phyloP scores from a whole-genome alignment of 2,797 vertebrate genomes.

The Peromyscus attwateri region DNA sequence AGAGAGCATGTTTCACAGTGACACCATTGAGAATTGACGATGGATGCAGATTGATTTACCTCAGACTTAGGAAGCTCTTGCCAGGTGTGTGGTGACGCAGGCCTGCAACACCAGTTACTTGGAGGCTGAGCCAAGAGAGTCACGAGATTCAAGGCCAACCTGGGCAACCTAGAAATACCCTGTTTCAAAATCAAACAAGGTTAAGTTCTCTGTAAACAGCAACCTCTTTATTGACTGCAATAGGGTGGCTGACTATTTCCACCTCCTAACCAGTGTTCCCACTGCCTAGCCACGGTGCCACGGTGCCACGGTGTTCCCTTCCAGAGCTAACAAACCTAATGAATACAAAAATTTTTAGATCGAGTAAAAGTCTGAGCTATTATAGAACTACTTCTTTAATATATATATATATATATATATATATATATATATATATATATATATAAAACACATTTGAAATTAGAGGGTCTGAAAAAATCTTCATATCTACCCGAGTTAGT shows the following conservation, averaged over 20 bases:
- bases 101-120: neutral
- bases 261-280: neutral
- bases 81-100: neutral
- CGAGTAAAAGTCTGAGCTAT: neutral
- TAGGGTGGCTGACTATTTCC: neutral
- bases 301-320: neutral
- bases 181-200: neutral
- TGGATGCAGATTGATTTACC: neutral
- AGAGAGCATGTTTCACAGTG: neutral
- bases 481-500: neutral
- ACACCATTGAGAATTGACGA: neutral
- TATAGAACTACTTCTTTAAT: neutral
- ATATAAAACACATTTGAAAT: neutral
- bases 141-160: neutral
- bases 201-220: neutral
- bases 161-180: neutral
- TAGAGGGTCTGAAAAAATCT: neutral
- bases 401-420: no score
- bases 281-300: neutral
- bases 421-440: no score
- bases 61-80: neutral
- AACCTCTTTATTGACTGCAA: neutral
- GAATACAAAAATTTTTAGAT: neutral
- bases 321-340: neutral
- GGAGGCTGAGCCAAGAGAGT: neutral